Conservation (phyloP, 1,140 invertebrate genomes). For the Heliconius hewitsoni region DNA sequence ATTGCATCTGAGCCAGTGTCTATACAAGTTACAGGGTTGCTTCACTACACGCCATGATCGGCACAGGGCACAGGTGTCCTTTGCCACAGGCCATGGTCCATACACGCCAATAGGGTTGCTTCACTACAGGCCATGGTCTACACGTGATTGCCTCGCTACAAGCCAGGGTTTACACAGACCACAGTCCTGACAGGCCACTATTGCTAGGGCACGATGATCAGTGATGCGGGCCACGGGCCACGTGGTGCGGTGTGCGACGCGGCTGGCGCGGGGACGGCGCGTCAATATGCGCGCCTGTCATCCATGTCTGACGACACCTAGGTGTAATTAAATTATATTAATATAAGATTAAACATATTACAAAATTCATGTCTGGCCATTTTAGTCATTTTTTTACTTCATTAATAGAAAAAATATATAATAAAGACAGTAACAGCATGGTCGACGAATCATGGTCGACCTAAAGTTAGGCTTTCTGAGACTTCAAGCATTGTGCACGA, state of each 20-base stretch:
- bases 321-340: constrained; percentile 1
- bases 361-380: too few relatives aligned
- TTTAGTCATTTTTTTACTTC: too few relatives aligned
- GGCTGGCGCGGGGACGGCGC: constrained; percentile 34
- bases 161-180: not conserved
- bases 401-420: too few relatives aligned
- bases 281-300: constrained; percentile 73
- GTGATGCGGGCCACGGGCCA: constrained; percentile 8
- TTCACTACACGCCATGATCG: not conserved
- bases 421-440: too few relatives aligned
- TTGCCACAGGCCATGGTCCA: not conserved
- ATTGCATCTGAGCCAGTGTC: too few relatives aligned
- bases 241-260: constrained; percentile 18
- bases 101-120: not conserved
- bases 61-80: not conserved
- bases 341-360: not conserved
- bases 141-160: not conserved
- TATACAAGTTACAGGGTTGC: not conserved
- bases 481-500: too few relatives aligned
- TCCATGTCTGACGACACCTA: constrained; percentile 67
- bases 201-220: not conserved
- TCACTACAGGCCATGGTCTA: not conserved
- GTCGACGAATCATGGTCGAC: too few relatives aligned
- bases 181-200: not conserved
- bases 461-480: too few relatives aligned